Conservation (phyloP, 2,888 invertebrate genomes). For the Apoderus coryli region DNA sequence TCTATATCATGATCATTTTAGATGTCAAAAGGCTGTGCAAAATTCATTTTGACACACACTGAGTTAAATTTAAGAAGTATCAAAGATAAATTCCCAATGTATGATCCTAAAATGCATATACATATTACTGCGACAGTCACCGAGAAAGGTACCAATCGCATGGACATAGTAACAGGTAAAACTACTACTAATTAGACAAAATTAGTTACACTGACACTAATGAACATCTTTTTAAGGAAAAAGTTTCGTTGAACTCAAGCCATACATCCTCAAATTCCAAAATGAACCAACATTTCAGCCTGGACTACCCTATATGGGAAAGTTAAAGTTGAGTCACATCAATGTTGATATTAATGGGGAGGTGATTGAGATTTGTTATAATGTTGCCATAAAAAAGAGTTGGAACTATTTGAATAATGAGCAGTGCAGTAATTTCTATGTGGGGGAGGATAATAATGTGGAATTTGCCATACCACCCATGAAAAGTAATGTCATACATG, state of each 20-base stretch:
- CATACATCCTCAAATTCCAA: constrained; percentile 42
- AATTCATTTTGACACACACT: constrained; percentile 21
- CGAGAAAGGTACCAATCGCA: constrained; percentile 49
- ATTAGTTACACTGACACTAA: too few species aligned
- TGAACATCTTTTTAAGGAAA: constrained; percentile 32
- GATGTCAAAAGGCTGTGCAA: constrained; percentile 28
- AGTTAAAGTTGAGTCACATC: constrained; percentile 32
- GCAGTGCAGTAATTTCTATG: constrained; percentile 25
- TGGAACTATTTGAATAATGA: constrained; percentile 28
- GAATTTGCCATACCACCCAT: constrained; percentile 27
- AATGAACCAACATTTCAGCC: constrained; percentile 47
- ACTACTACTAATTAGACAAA: constrained; percentile 27
- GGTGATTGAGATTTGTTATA: constrained; percentile 29
- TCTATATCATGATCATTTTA: constrained; percentile 16
- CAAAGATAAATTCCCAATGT: constrained; percentile 15
- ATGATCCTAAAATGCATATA: constrained; percentile 21
- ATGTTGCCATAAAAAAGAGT: constrained; percentile 27
- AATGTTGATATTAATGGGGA: constrained; percentile 19
- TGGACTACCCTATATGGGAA: constrained; percentile 55
- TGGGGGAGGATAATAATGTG: constrained; percentile 21
- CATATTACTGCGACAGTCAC: constrained; percentile 32
- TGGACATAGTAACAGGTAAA: constrained; percentile 45
- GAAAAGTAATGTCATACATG: constrained; percentile 26
- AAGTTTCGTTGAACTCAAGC: constrained; percentile 37
- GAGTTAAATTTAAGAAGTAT: constrained; percentile 19